Percentiles rank a stretch among this genome's conserved stretches.
Conservation (phyloP, 1,140 invertebrate genomes). For the Phortica variegata region DNA sequence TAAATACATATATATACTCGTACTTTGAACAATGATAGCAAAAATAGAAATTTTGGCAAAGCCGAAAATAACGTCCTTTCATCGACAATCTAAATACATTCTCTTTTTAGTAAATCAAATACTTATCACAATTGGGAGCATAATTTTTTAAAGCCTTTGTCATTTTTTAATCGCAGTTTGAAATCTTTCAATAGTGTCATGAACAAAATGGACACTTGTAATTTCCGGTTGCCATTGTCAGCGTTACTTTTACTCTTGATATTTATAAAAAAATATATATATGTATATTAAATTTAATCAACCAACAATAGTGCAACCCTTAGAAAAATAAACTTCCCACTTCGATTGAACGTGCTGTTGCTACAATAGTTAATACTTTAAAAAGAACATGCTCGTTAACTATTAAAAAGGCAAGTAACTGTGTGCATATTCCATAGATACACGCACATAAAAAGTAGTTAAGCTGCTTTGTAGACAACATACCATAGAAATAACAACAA, state of each 20-base stretch:
- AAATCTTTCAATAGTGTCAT: slow-evolving; percentile 47
- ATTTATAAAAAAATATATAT: slow-evolving; percentile 47
- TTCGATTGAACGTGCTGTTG: slow-evolving; percentile 3
- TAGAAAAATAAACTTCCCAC: slow-evolving; percentile 1
- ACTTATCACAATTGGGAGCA: background rate
- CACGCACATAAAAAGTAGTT: slow-evolving; percentile 1
- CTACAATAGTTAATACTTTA: slow-evolving; percentile 24
- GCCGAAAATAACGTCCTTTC: no score
- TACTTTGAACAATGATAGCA: no score
- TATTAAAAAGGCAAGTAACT: slow-evolving; percentile 37
- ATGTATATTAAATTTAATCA: slow-evolving; percentile 32
- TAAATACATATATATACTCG: no score
- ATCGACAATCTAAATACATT: no score
- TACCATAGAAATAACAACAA: no score
- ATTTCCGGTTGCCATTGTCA: slow-evolving; percentile 38
- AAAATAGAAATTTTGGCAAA: no score
- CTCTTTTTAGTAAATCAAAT: no score
- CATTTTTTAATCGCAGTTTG: slow-evolving; percentile 34
- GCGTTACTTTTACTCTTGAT: slow-evolving; percentile 43
- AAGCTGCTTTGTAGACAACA: background rate
- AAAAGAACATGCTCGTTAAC: slow-evolving; percentile 46
- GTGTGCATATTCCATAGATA: background rate
- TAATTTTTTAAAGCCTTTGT: background rate
- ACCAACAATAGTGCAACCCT: slow-evolving; percentile 7
- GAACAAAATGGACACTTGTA: slow-evolving; percentile 53